phyloP scores from a whole-genome alignment of 2,113 vertebrate genomes.

The Ifrita kowaldi region DNA sequence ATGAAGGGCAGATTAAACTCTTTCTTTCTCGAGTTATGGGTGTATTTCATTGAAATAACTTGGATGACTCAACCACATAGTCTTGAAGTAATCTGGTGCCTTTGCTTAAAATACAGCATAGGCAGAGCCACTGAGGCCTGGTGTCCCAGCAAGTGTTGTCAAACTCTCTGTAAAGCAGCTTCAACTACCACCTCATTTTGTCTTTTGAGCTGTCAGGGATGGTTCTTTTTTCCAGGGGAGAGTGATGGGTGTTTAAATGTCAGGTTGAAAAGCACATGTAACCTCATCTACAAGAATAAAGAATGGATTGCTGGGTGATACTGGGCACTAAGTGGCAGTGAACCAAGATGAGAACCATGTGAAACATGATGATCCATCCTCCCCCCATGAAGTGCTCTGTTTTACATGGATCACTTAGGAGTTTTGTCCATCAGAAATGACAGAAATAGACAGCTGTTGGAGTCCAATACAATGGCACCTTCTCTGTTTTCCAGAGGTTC shows the following conservation, averaged over 20 bases:
- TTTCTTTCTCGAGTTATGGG: neutral
- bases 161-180: neutral
- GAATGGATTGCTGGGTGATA: neutral
- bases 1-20: neutral
- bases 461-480: neutral
- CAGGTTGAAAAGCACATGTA: neutral
- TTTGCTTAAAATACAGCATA: neutral
- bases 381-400: fast-evolving
- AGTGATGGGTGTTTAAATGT: neutral
- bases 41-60: neutral
- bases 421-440: neutral
- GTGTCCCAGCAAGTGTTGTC: neutral
- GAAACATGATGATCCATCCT: neutral
- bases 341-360: neutral
- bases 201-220: neutral
- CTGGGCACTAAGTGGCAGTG: neutral
- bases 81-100: neutral
- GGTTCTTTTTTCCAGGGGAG: neutral
- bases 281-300: neutral
- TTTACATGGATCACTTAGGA: neutral
- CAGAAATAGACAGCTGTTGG: neutral
- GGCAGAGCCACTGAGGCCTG: neutral
- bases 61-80: fast-evolving
- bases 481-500: neutral
- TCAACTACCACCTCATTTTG: neutral